A percentile compares a stretch with the other conserved stretches of the same genome.
Conservation (phyloP, 2,888 invertebrate species). For the Scaptomyza polygonia region DNA sequence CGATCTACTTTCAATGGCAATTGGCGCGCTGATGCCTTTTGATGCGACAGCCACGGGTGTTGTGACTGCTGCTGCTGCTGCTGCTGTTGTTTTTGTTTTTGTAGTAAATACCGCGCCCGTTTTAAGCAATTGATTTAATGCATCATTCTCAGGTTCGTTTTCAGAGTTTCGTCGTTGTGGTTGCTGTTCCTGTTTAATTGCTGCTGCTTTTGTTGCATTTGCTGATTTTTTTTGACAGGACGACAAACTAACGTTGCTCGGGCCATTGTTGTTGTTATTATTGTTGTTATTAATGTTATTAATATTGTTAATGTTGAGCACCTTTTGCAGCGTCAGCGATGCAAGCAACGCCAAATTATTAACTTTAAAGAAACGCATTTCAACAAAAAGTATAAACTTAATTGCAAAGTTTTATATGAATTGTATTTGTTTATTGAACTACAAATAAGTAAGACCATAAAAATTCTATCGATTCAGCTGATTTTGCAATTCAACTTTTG, state of each 20-base stretch:
- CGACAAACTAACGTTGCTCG: conserved; percentile 40
- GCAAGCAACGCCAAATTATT: conserved; percentile 78
- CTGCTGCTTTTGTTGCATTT: conserved; percentile 4
- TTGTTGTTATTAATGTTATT: conserved; percentile 48
- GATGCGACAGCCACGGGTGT: conserved; percentile 25
- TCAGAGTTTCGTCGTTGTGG: conserved; percentile 58
- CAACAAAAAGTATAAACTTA: neutral
- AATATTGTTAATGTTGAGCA: conserved; percentile 77
- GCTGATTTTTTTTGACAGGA: conserved; percentile 21
- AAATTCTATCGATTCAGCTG: neutral
- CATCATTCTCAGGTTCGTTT: conserved; percentile 63
- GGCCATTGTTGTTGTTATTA: conserved; percentile 29
- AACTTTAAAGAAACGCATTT: conserved; percentile 56
- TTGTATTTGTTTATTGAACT: neutral
- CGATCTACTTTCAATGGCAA: conserved; percentile 58
- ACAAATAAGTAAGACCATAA: neutral
- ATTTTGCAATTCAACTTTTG: neutral
- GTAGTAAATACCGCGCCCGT: conserved; percentile 61
- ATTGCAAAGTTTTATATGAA: neutral
- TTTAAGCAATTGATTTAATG: conserved; percentile 62
- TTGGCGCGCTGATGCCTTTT: conserved; percentile 53
- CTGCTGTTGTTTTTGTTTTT: conserved; percentile 36
- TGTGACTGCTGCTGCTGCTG: conserved; percentile 22
- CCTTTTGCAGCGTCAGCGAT: conserved; percentile 77
- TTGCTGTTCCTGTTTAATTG: conserved; percentile 14